Base-by-base conservation (phyloP, 92 coral and sea anemone species). In the Nematostella vectensis region DNA sequence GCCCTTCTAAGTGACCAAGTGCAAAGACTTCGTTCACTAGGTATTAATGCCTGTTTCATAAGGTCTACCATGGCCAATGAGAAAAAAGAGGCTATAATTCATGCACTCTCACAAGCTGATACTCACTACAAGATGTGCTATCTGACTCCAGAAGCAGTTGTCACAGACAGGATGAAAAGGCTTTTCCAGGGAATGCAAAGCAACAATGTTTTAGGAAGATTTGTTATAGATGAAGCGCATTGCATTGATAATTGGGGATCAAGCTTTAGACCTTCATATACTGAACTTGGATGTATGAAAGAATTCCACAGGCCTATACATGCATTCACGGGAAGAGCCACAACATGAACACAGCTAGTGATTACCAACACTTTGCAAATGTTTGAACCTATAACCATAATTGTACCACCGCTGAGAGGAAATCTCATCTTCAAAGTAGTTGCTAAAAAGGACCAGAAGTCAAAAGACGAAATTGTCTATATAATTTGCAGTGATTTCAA, bases 231-330 rank as follows among this genome's bases (percentile, higher is more conserved):
- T 42, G 87, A 79, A 31, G 50, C 75, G 30, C 87, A 73, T 26
- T 72, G 81, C 22, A 67, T 79, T 44, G 81, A 79, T 49, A 33
- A 53, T 23, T 79, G 87, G 87, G 81, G 87, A n/a, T 67, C 55
- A 47, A 58, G 67, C 55, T 80, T 80, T 42, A 52, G 76, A 4
- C 80, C 80, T 20, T 57, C 67, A 2, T 73, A 80, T 62, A 54
- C 73, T 29, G 48, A 68, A 11, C 71, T 80, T 19, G 48, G 63
- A 54, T 58, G 47, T 2, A 67, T 74, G 0, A 3, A 21, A 9
- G 30, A 3, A 0, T 31, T 40, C 43, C 62, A 25, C 2, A 36
- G 75, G 17, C 22, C 63, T 38, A 19, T 61, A 20, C 51, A 60
- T 29, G 77, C 77, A 17, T 30, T 71, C 53, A 71, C 77, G 0